phyloP scores from a whole-genome alignment of 2,797 vertebrate genomes.

The Melanotaenia pygmaea region DNA sequence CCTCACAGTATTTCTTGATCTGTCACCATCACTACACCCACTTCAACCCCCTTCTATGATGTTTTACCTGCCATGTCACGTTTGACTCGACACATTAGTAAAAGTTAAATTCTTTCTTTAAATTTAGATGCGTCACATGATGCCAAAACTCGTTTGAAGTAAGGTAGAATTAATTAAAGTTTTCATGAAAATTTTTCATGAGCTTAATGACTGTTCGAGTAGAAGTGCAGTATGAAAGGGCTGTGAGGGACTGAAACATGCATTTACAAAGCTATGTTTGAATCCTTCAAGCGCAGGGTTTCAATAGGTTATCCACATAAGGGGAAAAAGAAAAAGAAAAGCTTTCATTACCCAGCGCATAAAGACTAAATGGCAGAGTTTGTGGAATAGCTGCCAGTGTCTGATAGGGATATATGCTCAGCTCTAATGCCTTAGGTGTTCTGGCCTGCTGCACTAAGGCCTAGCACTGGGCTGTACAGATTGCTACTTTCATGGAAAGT shows the following conservation, averaged over 20 bases:
- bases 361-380: constrained; percentile 74
- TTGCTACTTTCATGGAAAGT: constrained; percentile 79
- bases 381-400: constrained; percentile 73
- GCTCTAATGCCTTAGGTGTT: constrained; percentile 77
- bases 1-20: constrained; percentile 21
- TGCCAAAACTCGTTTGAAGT: not conserved
- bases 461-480: constrained; percentile 75
- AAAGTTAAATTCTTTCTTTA: not conserved
- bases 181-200: not conserved
- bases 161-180: not conserved
- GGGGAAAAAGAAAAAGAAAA: constrained; percentile 68
- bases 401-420: constrained; percentile 71
- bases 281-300: constrained; percentile 64
- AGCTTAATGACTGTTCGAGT: constrained; percentile 34
- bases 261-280: constrained; percentile 62
- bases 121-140: not conserved
- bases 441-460: constrained; percentile 72
- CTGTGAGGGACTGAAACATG: constrained; percentile 43
- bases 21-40: constrained; percentile 19
- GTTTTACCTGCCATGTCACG: constrained; percentile 12
- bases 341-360: constrained; percentile 70
- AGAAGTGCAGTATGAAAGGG: constrained; percentile 34
- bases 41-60: constrained; percentile 3
- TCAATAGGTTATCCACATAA: constrained; percentile 74
- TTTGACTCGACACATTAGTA: not conserved